Evolutionary conservation across 2,888 invertebrate genomes (phyloP), one percentile per base, ranked within the genome.

Genomic region (Drosophila niveifrons): DNA sequence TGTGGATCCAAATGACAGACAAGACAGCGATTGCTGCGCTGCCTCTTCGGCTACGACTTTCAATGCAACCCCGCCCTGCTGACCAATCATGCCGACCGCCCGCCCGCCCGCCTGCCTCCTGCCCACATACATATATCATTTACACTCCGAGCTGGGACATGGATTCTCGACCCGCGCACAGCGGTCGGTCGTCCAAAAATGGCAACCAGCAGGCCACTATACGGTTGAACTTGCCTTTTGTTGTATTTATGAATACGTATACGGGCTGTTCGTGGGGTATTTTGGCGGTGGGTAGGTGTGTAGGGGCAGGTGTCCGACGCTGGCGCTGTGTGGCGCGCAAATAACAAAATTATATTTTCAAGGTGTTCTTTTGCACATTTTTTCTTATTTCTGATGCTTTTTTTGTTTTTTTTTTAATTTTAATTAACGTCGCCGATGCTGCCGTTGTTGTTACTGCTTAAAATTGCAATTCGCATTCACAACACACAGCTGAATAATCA

Each of bases 261-360:
- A 1, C n/a, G 29, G 47, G 56, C 36, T 65, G 44, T 28, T 17
- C 17, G 31, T n/a, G 8, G 13, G 39, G 29, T 4, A n/a, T 46
- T 58, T 50, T 47, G 34, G 41, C 52, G 43, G 53, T 29, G 15
- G 46, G 31, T 23, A n/a, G 36, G 36, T 9, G 10, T 3, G 31
- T 9, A 31, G 55, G 36, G 41, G 39, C 3, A 23, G 55, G 53
- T 46, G 41, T 23, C 31, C 64, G 66, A 15, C n/a, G 34, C 62
- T 72, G 78, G 64, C 72, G 78, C 69, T 78, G 82, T 79, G 75
- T 82, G 80, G 82, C 80, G 82, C 75, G 82, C 82, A 80, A 80
- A 80, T 80, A 84, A 88, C 86, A 85, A 88, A 82, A 84, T 88
- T 82, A 82, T 87, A 88, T 88, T 84, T 88, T 75, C 83, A 84